phyloP scores from a whole-genome alignment of 2,113 vertebrate species.

The Rhegmatorhina hoffmannsi region DNA sequence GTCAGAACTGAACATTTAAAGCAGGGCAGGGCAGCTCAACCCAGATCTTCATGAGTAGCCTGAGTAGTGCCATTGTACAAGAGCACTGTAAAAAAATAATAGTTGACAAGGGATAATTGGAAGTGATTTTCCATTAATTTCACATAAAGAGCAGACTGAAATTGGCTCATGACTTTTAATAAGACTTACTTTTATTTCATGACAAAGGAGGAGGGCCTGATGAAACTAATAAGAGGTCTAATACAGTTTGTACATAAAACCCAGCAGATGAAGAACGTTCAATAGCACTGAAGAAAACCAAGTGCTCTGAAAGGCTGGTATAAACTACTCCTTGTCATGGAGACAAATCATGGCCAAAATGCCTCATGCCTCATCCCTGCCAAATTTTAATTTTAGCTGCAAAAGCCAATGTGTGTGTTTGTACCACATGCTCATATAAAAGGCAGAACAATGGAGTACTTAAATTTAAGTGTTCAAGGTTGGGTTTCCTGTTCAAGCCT shows the following conservation, averaged over 20 bases:
- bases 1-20: not conserved
- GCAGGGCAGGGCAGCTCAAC: not conserved
- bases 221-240: not conserved
- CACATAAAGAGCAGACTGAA: not conserved
- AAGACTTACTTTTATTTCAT: not conserved
- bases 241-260: too few relatives aligned
- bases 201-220: not conserved
- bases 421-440: fast-evolving
- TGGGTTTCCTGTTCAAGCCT: not conserved
- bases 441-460: not conserved
- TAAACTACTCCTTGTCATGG: not conserved
- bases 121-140: not conserved
- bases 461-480: not conserved
- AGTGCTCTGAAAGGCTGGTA: not conserved
- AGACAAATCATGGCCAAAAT: not conserved
- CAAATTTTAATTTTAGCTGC: not conserved
- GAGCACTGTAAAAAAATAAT: not conserved
- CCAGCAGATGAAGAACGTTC: not conserved
- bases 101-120: fast-evolving
- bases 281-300: not conserved
- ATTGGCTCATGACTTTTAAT: not conserved
- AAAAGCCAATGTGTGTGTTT: not conserved
- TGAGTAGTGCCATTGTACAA: fast-evolving
- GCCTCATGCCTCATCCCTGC: not conserved
- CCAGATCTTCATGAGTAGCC: not conserved